phyloP scores from a whole-genome alignment of 1,140 invertebrate genomes.

The Drosophila varians region DNA sequence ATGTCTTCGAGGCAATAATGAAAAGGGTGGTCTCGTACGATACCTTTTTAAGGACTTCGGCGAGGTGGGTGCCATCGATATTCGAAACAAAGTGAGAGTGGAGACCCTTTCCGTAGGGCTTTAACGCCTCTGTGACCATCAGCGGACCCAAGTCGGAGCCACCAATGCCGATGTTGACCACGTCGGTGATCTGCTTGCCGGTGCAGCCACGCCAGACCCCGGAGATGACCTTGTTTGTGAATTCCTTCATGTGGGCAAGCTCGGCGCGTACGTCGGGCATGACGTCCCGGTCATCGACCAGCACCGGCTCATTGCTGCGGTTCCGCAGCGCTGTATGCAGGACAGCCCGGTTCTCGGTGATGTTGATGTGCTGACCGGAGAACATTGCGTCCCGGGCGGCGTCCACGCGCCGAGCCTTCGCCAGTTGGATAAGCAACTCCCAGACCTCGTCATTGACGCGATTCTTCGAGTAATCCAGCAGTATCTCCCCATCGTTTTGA shows the following conservation, averaged over 20 bases:
- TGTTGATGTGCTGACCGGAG: constrained; percentile 97
- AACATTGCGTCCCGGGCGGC: constrained; percentile 97
- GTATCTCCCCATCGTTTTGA: constrained; percentile 93
- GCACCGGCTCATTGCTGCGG: constrained; percentile 89
- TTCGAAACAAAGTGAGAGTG: constrained; percentile 99
- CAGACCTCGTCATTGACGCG: constrained; percentile 92
- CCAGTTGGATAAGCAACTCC: constrained; percentile 91
- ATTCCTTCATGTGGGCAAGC: constrained; percentile 97
- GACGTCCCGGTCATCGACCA: constrained; percentile 96
- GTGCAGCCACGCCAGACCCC: constrained; percentile 91
- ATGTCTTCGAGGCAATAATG: constrained; percentile 99
- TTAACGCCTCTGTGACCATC: constrained; percentile 99
- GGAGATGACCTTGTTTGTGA: constrained; percentile 90
- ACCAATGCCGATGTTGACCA: constrained; percentile 99
- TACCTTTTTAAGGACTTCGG: constrained; percentile 95
- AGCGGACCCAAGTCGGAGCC: constrained; percentile 99
- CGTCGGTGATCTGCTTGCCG: constrained; percentile 97
- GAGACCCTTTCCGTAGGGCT: constrained; percentile 94
- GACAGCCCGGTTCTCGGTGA: constrained; percentile 98
- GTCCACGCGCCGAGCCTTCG: constrained; percentile 92
- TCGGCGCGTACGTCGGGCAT: constrained; percentile 97
- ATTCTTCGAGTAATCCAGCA: constrained; percentile 98
- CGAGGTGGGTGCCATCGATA: constrained; percentile 99
- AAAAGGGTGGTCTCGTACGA: constrained; percentile 97
- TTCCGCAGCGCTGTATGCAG: constrained; percentile 98